Evolutionary conservation across 2,113 vertebrate species (phyloP), one percentile per base, ranked within the genome.

Genomic region (Triplophysa siluroides): DNA sequence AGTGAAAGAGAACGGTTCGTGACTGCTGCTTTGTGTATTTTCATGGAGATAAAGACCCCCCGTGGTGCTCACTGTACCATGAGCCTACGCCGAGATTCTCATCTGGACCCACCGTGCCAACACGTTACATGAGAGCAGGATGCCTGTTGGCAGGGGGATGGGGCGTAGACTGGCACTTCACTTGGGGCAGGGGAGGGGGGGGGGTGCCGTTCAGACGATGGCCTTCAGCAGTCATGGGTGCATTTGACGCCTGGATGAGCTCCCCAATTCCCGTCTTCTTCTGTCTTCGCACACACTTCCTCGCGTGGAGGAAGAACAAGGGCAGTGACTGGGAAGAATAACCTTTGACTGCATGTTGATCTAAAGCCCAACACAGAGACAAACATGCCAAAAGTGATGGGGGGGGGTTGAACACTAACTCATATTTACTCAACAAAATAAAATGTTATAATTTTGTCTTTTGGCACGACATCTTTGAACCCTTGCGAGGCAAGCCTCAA

Each of bases 11-110:
- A 18, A 78, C 13, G 69, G 82, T 93, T 91, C 86, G 88, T 92
- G 93, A 91, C 89, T 90, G 87, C 64, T 77, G 87, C 90, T 89
- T 89, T 90, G 90, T 90, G 89, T 89, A 88, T 89, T 90, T 90
- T 89, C 81, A 84, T 33, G 26, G 87, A 77, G 84, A 89, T 92
- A 85, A 91, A 88, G 83, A 87, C 89, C 89, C 88, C 85, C 92
- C 75, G 81, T 85, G 85, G 89, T 90, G 90, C 89, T 89, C 91
- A 90, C 84, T 86, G 88, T 89, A 90, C 88, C 85, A 83, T 88
- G 87, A 91, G 88, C 89, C 86, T 86, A 88, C 69, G 62, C 83
- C 72, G 81, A 89, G 87, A 90, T 91, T 92, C 90, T 92, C 86
- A 87, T 91, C 87, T 91, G 91, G 87, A 88, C 81, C 88, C 76